A percentile compares a stretch with the other conserved stretches of the same genome.
Evolutionary conservation across 2,797 vertebrate species (phyloP).

Genomic region (Neoniphon sammara): DNA sequence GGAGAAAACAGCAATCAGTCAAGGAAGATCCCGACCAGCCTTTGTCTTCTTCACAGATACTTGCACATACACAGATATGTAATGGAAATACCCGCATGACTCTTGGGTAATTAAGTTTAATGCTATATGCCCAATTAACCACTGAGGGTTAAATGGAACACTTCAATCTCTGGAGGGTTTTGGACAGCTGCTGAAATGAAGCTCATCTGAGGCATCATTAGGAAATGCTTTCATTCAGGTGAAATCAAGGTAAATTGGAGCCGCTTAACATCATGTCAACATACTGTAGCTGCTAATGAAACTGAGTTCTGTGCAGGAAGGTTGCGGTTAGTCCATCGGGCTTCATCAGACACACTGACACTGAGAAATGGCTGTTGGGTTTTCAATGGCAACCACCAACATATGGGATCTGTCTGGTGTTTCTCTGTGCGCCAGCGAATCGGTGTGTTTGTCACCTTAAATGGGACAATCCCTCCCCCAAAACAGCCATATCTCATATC

Average conservation of each 20-base stretch:
- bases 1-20: background rate
- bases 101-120: constrained; percentile 52
- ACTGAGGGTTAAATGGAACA: constrained; percentile 47
- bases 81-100: constrained; percentile 44
- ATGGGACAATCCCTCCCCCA: background rate
- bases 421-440: background rate
- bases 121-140: constrained; percentile 49
- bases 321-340: background rate
- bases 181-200: constrained; percentile 38
- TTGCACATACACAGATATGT: constrained; percentile 8
- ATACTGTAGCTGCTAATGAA: constrained; percentile 18
- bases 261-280: constrained; percentile 14
- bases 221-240: constrained; percentile 33
- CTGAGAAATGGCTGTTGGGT: background rate
- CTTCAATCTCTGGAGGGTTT: constrained; percentile 36
- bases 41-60: constrained; percentile 11
- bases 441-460: background rate
- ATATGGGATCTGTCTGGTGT: background rate
- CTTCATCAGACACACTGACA: background rate
- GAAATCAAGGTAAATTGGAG: constrained; percentile 15
- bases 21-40: background rate
- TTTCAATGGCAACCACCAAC: background rate
- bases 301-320: background rate
- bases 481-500: constrained; percentile 15
- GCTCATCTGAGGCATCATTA: constrained; percentile 39